Base-by-base conservation (phyloP, 2,113 vertebrate genomes). In the Mastomys natalensis region DNA sequence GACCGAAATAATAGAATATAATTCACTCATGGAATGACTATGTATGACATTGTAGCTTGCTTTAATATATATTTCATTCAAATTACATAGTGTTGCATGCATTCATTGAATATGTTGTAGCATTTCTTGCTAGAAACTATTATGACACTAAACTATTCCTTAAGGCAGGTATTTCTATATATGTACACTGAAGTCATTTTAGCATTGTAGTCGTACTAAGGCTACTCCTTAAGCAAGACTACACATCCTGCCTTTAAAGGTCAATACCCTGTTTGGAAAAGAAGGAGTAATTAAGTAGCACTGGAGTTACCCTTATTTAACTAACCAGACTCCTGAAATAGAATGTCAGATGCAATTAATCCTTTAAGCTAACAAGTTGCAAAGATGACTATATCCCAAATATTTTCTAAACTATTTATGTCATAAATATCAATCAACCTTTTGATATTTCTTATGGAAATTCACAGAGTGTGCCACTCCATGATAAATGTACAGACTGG, bases 401-500 rank as follows among this genome's bases (percentile, higher is more conserved):
- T 70, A 5, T 62, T 78, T 76, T 90, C 51, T 82, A 74, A 60
- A 74, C 40, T 31, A 60, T 19, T 76, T 95, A 40, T 81, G 12
- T 85, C 51, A 16, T 40, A 82, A 74, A 93, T 92, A 80, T 68
- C 21, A 89, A 76, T 68, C 21, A 89, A 43, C 4, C 5, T 91
- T 7, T 53, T 91, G n/a, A 3, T 93, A 43, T 0, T 0, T 90
- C 91, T 86, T 7, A 96, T n/a, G 31, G 93, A 7, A 0, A 17
- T 93, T 95, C 19, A 29, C 1, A 93, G 74, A 0, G 0, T 73
- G 70, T 95, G 48, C 73, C 8, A 90, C 40, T 62, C 10, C 7
- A 88, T 89, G 76, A 87, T 96, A 21, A 76, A 87, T 97, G 91
- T 96, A 34, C 68, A 95, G 9, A 81, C 96, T n/a, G 76, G 70